phyloP scores from a whole-genome alignment of 2,113 vertebrate genomes.

The Phocoena phocoena region DNA sequence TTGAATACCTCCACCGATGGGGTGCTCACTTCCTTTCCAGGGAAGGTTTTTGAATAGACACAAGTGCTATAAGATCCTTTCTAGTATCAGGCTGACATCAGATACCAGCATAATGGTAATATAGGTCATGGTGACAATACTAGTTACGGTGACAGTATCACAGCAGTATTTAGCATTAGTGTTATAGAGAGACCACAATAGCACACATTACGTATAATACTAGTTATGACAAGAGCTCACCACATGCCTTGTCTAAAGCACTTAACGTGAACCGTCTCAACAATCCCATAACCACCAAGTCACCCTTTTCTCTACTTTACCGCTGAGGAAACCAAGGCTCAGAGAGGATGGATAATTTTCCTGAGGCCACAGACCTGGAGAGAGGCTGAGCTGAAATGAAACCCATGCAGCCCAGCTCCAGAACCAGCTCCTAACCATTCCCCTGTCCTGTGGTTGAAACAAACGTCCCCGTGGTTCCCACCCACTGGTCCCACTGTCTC shows the following conservation, averaged over 20 bases:
- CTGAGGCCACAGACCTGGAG: not conserved
- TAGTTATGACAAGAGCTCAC: not conserved
- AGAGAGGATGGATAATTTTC: not conserved
- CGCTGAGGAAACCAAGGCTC: not conserved
- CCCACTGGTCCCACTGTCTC: not conserved
- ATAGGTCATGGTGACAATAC: not conserved
- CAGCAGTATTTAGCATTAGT: not conserved
- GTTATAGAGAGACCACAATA: not conserved
- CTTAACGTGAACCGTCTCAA: not conserved
- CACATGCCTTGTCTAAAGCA: not conserved
- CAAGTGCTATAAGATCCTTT: not conserved
- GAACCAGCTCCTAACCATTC: not conserved
- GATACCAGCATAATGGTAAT: not conserved
- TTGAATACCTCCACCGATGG: not conserved
- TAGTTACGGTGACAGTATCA: not conserved
- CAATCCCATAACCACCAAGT: not conserved
- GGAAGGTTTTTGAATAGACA: not conserved
- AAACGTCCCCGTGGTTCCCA: rapidly evolving
- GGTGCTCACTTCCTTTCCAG: not conserved
- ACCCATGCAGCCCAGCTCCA: not conserved
- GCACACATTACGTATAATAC: not conserved
- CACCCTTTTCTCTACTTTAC: not conserved
- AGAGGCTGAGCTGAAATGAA: not conserved
- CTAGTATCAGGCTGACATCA: not conserved
- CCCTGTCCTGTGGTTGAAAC: not conserved